Evolutionary conservation across 2,888 invertebrate species (phyloP).

Genomic region (Mythimna impura): DNA sequence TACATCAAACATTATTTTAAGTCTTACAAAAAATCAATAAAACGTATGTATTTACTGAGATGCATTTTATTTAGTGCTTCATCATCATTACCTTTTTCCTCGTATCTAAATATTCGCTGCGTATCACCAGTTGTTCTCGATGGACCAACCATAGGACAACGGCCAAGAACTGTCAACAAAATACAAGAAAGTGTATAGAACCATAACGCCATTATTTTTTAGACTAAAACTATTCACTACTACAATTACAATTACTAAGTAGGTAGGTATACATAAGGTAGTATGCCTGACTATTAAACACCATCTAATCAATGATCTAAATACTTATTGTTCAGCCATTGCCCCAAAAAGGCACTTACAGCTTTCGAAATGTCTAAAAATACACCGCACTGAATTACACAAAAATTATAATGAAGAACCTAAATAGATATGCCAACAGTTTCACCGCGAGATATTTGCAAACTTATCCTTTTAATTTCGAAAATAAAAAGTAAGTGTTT

Average conservation of each 20-base stretch:
- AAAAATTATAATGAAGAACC: no score
- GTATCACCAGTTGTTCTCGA: conserved; percentile 50
- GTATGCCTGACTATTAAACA: no score
- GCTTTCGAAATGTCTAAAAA: no score
- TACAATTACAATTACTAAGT: not conserved
- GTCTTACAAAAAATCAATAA: not conserved
- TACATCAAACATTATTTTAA: not conserved
- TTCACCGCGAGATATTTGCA: no score
- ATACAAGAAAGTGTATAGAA: not conserved
- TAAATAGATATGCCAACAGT: no score
- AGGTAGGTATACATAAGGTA: no score
- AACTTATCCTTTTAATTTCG: no score
- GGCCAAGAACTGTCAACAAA: conserved; percentile 30
- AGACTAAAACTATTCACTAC: not conserved
- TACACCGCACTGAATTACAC: no score
- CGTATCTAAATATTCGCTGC: not conserved
- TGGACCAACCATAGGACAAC: conserved; percentile 73
- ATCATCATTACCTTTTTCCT: not conserved
- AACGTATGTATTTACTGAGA: not conserved
- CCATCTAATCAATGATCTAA: no score
- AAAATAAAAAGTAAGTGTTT: no score
- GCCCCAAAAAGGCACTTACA: no score
- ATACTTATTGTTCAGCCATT: no score
- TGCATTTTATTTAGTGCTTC: not conserved
- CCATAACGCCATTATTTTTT: not conserved